Evolutionary conservation across 2,888 invertebrate species (phyloP).

Genomic region (Bibio marci): DNA sequence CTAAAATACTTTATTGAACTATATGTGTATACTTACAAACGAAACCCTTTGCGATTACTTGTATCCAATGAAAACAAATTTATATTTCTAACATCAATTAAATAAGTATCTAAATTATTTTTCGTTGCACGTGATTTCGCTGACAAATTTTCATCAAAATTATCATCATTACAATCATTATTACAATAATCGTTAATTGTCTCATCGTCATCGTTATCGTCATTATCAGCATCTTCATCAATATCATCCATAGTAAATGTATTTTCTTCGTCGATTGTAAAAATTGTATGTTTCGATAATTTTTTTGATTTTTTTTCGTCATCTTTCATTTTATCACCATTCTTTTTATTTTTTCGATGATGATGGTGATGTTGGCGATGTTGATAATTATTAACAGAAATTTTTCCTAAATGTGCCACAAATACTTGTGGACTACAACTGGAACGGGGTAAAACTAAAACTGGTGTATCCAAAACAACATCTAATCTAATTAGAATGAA

Average conservation of each 20-base stretch:
- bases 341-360: background rate
- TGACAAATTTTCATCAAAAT: no score
- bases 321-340: constrained; percentile 6
- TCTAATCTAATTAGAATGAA: constrained; percentile 34
- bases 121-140: no score
- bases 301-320: background rate
- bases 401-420: constrained; percentile 84
- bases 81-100: constrained; percentile 67
- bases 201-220: constrained; percentile 5
- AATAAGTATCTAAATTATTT: constrained; percentile 29
- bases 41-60: constrained; percentile 26
- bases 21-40: constrained; percentile 12
- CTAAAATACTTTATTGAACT: no score
- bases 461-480: constrained; percentile 76
- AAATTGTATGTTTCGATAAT: constrained; percentile 6
- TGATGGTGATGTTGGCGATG: constrained; percentile 15
- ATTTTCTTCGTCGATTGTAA: constrained; percentile 11
- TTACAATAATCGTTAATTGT: constrained; percentile 2
- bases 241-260: constrained; percentile 2
- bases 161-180: no score
- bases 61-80: constrained; percentile 68
- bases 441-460: constrained; percentile 70
- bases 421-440: constrained; percentile 65
- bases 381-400: constrained; percentile 37
- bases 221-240: constrained; percentile 3